These are phyloP conservation scores for Cynoglossus semilaevis DNA, from an alignment of 2,113 vertebrate species.

Conservation along the genomic window DNA sequence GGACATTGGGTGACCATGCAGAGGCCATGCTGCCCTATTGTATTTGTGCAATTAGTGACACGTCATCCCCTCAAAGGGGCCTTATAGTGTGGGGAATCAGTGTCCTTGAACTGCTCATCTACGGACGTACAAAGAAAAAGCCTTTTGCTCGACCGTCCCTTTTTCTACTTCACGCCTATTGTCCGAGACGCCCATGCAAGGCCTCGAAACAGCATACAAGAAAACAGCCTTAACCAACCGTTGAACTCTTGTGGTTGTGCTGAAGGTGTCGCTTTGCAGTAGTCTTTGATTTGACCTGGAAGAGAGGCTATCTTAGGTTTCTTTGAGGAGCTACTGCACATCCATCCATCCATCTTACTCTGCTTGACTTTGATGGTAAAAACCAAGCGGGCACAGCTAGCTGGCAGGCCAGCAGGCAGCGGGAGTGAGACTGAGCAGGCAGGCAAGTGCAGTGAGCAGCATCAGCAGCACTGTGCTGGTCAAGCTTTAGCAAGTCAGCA, in stretches of 20 bases:
- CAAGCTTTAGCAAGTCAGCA: conserved; percentile 60
- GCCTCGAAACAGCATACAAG: conserved; percentile 18
- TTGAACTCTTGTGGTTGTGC: conserved; percentile 23
- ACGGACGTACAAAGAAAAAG: conserved; percentile 63
- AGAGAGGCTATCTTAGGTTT: conserved; percentile 54
- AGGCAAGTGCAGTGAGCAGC: conserved; percentile 60
- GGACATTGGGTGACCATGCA: too few relatives aligned
- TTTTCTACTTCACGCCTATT: conserved; percentile 34
- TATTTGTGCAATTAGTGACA: conserved; percentile 69
- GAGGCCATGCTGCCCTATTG: conserved; percentile 39
- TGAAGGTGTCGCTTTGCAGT: conserved; percentile 51
- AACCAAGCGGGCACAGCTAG: conserved; percentile 61
- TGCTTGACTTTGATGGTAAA: conserved; percentile 68
- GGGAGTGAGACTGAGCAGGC: conserved; percentile 22
- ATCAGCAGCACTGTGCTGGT: conserved; percentile 64
- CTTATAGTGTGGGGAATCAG: conserved; percentile 68
- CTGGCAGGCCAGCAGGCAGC: conserved; percentile 40
- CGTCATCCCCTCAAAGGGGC: conserved; percentile 70
- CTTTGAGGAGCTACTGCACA: conserved; percentile 50
- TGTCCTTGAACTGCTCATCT: conserved; percentile 76
- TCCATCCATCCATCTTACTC: conserved; percentile 63
- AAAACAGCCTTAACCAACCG: conserved; percentile 22
- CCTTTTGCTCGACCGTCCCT: conserved; percentile 50
- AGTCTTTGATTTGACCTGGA: conserved; percentile 68
- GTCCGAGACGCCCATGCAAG: conserved; percentile 32